Percentiles rank a stretch among this genome's conserved stretches.
Conservation (phyloP, 2,113 vertebrate genomes). For the Takifugu bimaculatus region DNA sequence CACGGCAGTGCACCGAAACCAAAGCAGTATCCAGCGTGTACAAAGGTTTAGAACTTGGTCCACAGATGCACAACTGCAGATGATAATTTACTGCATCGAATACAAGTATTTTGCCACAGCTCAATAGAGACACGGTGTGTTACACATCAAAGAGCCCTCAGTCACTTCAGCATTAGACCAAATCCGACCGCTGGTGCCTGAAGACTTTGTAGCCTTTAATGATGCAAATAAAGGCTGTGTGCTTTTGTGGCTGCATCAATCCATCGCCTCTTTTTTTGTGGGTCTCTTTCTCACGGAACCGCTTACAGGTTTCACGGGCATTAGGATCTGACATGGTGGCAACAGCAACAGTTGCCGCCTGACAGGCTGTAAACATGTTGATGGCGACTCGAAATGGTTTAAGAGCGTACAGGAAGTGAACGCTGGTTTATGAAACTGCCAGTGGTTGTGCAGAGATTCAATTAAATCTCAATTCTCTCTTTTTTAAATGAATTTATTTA, state of each 20-base stretch:
- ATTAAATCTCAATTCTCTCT: too few relatives aligned
- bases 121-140: slow-evolving; percentile 1
- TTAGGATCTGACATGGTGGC: slow-evolving; percentile 39
- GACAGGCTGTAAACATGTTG: slow-evolving; percentile 37
- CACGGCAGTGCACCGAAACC: slow-evolving; percentile 22
- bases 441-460: background rate
- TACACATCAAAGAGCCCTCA: slow-evolving; percentile 29
- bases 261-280: slow-evolving; percentile 8
- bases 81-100: slow-evolving; percentile 8
- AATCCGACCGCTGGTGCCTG: slow-evolving; percentile 25
- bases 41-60: background rate
- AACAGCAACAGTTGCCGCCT: slow-evolving; percentile 36
- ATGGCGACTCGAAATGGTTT: too few relatives aligned
- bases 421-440: background rate
- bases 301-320: slow-evolving; percentile 33
- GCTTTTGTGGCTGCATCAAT: slow-evolving; percentile 48
- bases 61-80: slow-evolving; percentile 3
- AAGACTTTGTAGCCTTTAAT: slow-evolving; percentile 35
- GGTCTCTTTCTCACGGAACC: slow-evolving; percentile 28
- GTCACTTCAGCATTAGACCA: slow-evolving; percentile 14
- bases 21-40: slow-evolving; percentile 15
- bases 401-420: too few relatives aligned
- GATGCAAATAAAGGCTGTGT: slow-evolving; percentile 42
- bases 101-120: slow-evolving; percentile 4
- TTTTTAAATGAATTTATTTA: too few relatives aligned